phyloP scores from a whole-genome alignment of 92 coral and sea anemone genomes.

The Plumapathes pennacea region DNA sequence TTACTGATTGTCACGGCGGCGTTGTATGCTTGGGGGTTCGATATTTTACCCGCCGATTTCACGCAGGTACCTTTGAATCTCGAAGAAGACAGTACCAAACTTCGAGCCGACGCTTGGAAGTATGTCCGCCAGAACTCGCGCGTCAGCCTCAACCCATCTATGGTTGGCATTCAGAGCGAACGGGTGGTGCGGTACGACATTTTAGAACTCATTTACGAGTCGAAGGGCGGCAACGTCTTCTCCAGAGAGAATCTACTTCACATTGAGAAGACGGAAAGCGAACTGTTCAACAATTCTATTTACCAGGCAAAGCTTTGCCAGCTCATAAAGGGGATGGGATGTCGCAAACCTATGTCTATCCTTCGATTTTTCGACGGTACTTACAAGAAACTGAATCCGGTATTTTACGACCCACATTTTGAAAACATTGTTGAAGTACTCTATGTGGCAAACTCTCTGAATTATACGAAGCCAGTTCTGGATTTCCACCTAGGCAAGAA shows the following conservation, averaged over 20 bases:
- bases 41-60: conserved; percentile 91
- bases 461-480: conserved; percentile 67
- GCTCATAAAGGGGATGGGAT: conserved; percentile 41
- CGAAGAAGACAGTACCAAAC: conserved; percentile 78
- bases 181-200: conserved; percentile 68
- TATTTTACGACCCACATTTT: conserved; percentile 74
- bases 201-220: conserved; percentile 84
- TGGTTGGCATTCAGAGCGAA: conserved; percentile 73
- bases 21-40: conserved; percentile 74
- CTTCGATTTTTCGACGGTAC: conserved; percentile 90
- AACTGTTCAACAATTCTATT: conserved; percentile 54
- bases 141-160: conserved; percentile 71
- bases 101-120: conserved; percentile 96
- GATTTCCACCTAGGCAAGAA: conserved; percentile 80
- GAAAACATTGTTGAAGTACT: conserved; percentile 49
- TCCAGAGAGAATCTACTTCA: conserved; percentile 54
- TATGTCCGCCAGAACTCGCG: conserved; percentile 84
- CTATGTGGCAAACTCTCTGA: conserved; percentile 52
- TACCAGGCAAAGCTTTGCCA: conserved; percentile 73
- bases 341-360: conserved; percentile 73
- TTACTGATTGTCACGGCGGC: conserved; percentile 67
- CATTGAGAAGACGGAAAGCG: conserved; percentile 62
- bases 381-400: conserved; percentile 45
- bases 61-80: conserved; percentile 88
- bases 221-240: conserved; percentile 62